Evolutionary conservation across 2,888 invertebrate genomes (phyloP).

Genomic region (Callosobruchus maculatus): DNA sequence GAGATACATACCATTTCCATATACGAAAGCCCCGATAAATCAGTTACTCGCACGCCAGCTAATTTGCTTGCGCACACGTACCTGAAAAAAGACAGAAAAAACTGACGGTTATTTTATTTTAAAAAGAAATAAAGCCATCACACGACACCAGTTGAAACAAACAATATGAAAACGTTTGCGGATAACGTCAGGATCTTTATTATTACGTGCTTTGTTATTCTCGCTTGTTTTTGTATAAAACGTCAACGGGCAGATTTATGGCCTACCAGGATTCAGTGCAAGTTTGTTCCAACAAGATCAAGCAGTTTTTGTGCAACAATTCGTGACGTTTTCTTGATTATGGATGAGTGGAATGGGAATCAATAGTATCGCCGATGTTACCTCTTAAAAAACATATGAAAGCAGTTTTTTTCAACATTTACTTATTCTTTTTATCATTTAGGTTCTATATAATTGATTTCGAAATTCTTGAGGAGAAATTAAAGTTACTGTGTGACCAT

Average conservation of each 20-base stretch:
- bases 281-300: background rate
- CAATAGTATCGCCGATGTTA: too few species aligned
- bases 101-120: background rate
- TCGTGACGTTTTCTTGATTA: background rate
- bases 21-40: background rate
- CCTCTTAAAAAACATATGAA: too few species aligned
- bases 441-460: too few species aligned
- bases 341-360: background rate
- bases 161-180: constrained; percentile 1
- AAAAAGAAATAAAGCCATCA: background rate
- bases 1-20: background rate
- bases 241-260: background rate
- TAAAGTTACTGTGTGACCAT: too few species aligned
- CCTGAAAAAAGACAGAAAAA: background rate
- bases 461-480: too few species aligned
- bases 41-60: background rate
- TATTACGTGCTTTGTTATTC: constrained; percentile 7
- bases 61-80: background rate
- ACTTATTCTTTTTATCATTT: too few species aligned
- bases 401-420: too few species aligned
- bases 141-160: background rate
- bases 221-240: constrained; percentile 1
- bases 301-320: background rate
- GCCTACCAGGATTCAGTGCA: background rate
- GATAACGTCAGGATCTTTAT: constrained; percentile 16